Evolutionary conservation across 2,113 vertebrate genomes (phyloP).

Genomic region (Salminus brasiliensis): DNA sequence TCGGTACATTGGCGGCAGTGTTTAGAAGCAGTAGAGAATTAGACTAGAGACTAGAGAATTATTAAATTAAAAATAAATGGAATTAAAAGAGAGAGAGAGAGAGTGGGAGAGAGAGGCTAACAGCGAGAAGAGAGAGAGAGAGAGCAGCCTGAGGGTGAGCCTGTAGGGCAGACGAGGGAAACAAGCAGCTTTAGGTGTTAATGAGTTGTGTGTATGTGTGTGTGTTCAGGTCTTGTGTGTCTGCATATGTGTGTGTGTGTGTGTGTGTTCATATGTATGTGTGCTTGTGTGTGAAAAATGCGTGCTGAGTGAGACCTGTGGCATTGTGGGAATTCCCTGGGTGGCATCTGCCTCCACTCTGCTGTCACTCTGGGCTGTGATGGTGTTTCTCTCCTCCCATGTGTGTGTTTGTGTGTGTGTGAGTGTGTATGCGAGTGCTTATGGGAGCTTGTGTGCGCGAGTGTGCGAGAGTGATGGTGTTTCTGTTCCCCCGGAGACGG

Average conservation of each 20-base stretch:
- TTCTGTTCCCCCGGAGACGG: constrained; percentile 16
- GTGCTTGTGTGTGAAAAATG: constrained; percentile 12
- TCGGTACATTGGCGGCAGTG: no score
- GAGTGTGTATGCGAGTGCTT: not conserved
- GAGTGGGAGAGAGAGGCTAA: not conserved
- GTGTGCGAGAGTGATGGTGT: not conserved
- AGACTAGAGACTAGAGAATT: no score
- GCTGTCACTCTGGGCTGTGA: constrained; percentile 17
- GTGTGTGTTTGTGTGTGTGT: not conserved
- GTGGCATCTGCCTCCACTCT: constrained; percentile 2
- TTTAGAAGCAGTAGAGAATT: no score
- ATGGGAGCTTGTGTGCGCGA: not conserved
- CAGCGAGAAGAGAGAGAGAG: not conserved
- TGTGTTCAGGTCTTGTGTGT: not conserved
- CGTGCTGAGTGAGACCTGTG: constrained; percentile 14
- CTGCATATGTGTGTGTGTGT: not conserved
- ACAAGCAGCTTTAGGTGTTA: not conserved
- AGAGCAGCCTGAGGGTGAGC: not conserved
- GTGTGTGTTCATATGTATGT: not conserved
- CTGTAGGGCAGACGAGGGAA: not conserved
- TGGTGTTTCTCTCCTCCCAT: constrained; percentile 12
- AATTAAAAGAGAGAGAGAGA: no score
- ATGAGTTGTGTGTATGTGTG: not conserved
- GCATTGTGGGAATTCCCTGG: constrained; percentile 4
- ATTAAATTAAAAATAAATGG: no score